Evolutionary conservation across 2,888 invertebrate species (phyloP).

Genomic region (Theodoxus fluviatilis): DNA sequence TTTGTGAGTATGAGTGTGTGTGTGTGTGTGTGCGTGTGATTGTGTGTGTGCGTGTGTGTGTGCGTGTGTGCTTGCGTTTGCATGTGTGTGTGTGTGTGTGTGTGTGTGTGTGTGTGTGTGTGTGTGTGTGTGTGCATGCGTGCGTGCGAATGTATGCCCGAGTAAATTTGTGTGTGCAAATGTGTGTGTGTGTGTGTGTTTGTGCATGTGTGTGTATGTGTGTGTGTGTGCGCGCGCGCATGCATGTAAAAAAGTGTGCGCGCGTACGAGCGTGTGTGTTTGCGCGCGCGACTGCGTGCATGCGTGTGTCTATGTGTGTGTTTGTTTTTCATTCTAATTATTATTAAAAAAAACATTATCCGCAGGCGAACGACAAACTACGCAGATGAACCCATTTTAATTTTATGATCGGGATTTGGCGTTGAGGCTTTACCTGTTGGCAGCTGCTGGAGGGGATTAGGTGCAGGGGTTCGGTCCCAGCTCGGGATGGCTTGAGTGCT

Average conservation of each 20-base stretch:
- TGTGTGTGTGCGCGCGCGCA: neutral
- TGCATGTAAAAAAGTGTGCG: neutral
- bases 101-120: neutral
- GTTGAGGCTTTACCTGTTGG: too few relatives aligned
- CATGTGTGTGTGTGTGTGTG: constrained; percentile 17
- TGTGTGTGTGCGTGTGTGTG: constrained; percentile 1
- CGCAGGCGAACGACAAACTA: too few relatives aligned
- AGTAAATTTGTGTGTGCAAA: neutral
- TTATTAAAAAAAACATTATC: too few relatives aligned
- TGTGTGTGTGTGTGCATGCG: constrained; percentile 11
- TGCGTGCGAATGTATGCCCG: constrained; percentile 5
- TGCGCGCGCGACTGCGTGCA: constrained; percentile 2
- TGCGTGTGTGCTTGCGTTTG: neutral
- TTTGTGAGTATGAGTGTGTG: too few relatives aligned
- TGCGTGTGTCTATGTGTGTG: constrained; percentile 15
- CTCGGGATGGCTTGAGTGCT: too few relatives aligned
- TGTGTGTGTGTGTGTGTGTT: neutral
- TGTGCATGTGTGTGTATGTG: neutral
- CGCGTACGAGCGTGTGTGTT: constrained; percentile 12
- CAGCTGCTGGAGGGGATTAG: too few relatives aligned
- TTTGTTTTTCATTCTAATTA: neutral
- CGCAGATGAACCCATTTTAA: too few relatives aligned
- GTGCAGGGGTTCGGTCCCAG: too few relatives aligned
- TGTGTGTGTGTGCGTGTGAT: too few relatives aligned
- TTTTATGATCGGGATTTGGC: too few relatives aligned